These are phyloP conservation scores for Melieria picta DNA, from an alignment of 2,888 invertebrate genomes.

Conservation along the genomic window DNA sequence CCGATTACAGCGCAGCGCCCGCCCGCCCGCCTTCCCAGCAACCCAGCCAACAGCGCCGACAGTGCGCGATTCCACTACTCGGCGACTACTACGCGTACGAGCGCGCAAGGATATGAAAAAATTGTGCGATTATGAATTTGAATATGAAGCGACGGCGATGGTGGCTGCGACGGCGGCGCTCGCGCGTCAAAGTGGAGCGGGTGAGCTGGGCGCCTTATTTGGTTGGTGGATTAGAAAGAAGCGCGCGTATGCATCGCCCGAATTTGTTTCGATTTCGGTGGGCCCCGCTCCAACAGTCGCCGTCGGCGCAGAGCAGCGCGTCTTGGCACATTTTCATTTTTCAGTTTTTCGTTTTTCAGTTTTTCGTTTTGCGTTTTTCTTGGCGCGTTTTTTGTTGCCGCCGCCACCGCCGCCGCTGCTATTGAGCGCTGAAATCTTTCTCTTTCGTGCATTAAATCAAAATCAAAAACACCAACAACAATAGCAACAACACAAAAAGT, in stretches of 20 bases:
- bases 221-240: constrained; percentile 43
- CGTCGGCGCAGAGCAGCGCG: neutral
- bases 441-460: constrained; percentile 37
- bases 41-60: constrained; percentile 23
- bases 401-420: constrained; percentile 20
- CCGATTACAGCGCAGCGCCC: constrained; percentile 52
- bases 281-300: neutral
- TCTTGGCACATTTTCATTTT: constrained; percentile 34
- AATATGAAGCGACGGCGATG: constrained; percentile 45
- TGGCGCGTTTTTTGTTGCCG: constrained; percentile 7
- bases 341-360: constrained; percentile 10
- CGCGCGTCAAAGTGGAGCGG: neutral
- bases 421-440: constrained; percentile 13
- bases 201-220: constrained; percentile 8
- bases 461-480: constrained; percentile 19
- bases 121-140: constrained; percentile 63
- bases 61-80: neutral
- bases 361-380: neutral
- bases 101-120: constrained; percentile 52
- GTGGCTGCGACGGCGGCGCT: neutral
- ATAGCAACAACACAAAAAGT: constrained; percentile 2
- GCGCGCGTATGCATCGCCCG: constrained; percentile 13
- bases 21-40: constrained; percentile 20
- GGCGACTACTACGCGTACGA: constrained; percentile 42
- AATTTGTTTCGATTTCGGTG: constrained; percentile 33